Base-by-base conservation (phyloP, 2,113 vertebrate species). In the Stegostoma tigrinum region DNA sequence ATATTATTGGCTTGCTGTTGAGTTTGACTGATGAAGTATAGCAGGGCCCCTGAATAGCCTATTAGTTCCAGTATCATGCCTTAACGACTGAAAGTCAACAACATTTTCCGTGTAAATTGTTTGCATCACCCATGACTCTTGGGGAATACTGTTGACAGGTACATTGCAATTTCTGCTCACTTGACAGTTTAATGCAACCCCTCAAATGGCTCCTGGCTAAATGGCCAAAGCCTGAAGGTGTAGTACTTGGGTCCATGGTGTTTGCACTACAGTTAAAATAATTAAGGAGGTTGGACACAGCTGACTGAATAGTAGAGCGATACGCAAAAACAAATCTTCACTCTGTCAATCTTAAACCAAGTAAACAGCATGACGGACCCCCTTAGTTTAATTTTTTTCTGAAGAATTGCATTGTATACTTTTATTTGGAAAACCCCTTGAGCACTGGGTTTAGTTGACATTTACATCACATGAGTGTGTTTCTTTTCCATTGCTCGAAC, bases 191-290 rank as follows among this genome's bases (percentile, higher is more conserved):
- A 98, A 98, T 98, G 97, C 98, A 97, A 96, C 95, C 30, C 95
- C 91, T 72, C 52, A 83, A 72, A 97, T 97, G 97, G 97, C 97
- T 97, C 97, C 97, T 97, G 97, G 97, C 97, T 97, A 97, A 97
- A 97, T 97, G 97, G 97, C 42, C 6, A 45, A 96, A 97, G 98
- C 97, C 98, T 98, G 96, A 97, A 97, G 97, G 98, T 97, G 97
- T 97, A 97, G 97, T 97, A 98, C 96, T 97, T 72, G 67, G 97
- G 96, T 97, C 97, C 97, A 97, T 98, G 98, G 98, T 97, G 97
- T 97, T 97, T 97, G 97, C 96, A 96, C 97, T 97, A 97, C 98
- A 99, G 99, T 99, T 99, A 98, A 98, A 99, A 99, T 99, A 98
- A 99, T 99, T 98, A 98, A 98, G 98, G 97, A 97, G 97, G 98